Conservation (phyloP, 2,113 vertebrate genomes). For the Tragulus kanchil region DNA sequence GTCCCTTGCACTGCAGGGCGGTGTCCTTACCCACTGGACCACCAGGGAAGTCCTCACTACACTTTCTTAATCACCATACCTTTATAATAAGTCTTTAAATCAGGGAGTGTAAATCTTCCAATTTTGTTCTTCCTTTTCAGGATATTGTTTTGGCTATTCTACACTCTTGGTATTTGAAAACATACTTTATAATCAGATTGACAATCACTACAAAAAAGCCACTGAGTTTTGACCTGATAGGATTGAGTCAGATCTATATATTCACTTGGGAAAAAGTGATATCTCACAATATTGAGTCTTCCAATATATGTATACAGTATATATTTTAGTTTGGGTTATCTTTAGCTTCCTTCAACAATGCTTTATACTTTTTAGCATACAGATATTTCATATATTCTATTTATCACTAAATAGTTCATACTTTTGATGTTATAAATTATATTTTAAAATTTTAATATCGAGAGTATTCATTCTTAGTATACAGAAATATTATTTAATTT, state of each 20-base stretch:
- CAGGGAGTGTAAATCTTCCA: not conserved
- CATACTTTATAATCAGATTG: too few species aligned
- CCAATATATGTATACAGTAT: not conserved
- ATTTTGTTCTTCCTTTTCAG: conserved; percentile 24
- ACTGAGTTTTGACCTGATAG: conserved; percentile 1
- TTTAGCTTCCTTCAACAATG: conserved; percentile 1
- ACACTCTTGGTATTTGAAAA: not conserved
- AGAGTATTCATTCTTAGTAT: not conserved
- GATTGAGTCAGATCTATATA: not conserved
- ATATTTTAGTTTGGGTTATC: not conserved
- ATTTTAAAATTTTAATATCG: not conserved
- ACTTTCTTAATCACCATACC: not conserved
- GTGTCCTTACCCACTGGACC: too few species aligned
- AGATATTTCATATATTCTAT: not conserved
- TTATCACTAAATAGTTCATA: not conserved
- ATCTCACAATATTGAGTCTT: not conserved
- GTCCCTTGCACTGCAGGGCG: too few species aligned
- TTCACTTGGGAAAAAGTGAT: not conserved
- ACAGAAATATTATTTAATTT: not conserved
- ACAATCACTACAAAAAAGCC: not conserved
- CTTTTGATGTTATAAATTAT: not conserved
- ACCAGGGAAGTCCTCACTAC: not conserved
- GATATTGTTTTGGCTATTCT: not conserved
- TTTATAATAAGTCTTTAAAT: conserved; percentile 11
- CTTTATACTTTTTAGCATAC: not conserved